phyloP scores from a whole-genome alignment of 1,140 invertebrate species.

The Aphaenogaster ashmeadi region DNA sequence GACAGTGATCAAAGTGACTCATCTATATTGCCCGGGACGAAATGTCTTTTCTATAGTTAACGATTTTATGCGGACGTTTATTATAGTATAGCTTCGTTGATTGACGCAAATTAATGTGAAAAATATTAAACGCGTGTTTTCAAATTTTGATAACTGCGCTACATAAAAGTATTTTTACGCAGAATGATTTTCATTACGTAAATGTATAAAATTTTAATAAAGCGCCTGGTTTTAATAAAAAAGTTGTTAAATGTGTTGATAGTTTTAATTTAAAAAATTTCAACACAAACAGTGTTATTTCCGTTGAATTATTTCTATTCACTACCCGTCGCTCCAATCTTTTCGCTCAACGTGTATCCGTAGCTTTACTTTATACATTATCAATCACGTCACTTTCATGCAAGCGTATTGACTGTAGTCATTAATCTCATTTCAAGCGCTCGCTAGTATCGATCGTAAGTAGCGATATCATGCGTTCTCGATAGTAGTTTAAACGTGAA shows the following conservation, averaged over 20 bases:
- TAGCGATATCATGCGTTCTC: slow-evolving; percentile 44
- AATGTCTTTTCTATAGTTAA: not conserved
- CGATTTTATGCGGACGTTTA: slow-evolving; percentile 16
- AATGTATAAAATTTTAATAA: slow-evolving; percentile 7
- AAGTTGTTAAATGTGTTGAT: not conserved
- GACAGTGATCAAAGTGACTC: slow-evolving; percentile 47
- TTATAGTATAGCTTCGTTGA: not conserved
- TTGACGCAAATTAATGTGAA: not conserved
- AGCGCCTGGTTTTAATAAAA: not conserved
- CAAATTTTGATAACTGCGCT: not conserved
- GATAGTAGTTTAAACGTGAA: slow-evolving; percentile 40
- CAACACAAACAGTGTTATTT: slow-evolving; percentile 21
- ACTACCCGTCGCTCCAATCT: not conserved
- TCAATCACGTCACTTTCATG: slow-evolving; percentile 61
- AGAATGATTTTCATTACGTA: not conserved
- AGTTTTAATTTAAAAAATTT: not conserved
- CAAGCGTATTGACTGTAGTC: slow-evolving; percentile 51
- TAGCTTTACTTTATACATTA: slow-evolving; percentile 49
- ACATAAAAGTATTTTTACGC: not conserved
- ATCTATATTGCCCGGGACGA: slow-evolving; percentile 29
- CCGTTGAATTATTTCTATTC: not conserved
- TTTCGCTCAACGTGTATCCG: not conserved
- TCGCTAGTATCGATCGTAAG: slow-evolving; percentile 41
- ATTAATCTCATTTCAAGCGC: slow-evolving; percentile 57
- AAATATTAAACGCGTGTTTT: not conserved